Conservation (phyloP, 2,113 vertebrate species). For the Thalassoma bifasciatum region DNA sequence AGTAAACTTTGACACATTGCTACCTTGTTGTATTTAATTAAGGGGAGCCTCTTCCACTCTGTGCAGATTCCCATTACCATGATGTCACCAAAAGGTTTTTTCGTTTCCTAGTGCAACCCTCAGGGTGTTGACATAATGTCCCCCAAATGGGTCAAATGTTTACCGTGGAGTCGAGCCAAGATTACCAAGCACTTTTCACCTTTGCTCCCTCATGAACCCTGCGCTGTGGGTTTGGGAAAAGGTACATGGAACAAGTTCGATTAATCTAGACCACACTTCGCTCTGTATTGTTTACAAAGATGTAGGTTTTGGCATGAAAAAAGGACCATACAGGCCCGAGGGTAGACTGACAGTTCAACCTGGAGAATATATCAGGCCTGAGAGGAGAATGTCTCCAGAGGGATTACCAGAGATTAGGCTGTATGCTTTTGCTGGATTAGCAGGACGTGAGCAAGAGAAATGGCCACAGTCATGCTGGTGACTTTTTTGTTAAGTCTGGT, state of each 20-base stretch:
- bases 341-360: too few relatives aligned
- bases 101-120: conserved; percentile 29
- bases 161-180: conserved; percentile 60
- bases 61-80: conserved; percentile 43
- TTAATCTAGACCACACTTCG: neutral
- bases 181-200: conserved; percentile 62
- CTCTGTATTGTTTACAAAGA: neutral
- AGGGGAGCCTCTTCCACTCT: conserved; percentile 12
- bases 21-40: conserved; percentile 59
- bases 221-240: neutral
- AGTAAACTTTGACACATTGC: conserved; percentile 35
- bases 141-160: conserved; percentile 53
- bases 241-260: conserved; percentile 3
- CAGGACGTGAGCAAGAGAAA: too few relatives aligned
- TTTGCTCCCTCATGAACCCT: conserved; percentile 33
- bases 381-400: too few relatives aligned
- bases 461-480: too few relatives aligned
- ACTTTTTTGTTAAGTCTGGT: too few relatives aligned
- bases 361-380: too few relatives aligned
- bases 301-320: neutral
- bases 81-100: conserved; percentile 57
- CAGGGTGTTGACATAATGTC: conserved; percentile 60
- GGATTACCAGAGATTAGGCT: too few relatives aligned
- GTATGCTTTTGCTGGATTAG: too few relatives aligned
- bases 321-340: neutral